Percentiles rank a stretch among this genome's conserved stretches.
These are phyloP conservation scores for Frankliniella intonsa DNA, from an alignment of 2,888 invertebrate species.

Conservation along the genomic window DNA sequence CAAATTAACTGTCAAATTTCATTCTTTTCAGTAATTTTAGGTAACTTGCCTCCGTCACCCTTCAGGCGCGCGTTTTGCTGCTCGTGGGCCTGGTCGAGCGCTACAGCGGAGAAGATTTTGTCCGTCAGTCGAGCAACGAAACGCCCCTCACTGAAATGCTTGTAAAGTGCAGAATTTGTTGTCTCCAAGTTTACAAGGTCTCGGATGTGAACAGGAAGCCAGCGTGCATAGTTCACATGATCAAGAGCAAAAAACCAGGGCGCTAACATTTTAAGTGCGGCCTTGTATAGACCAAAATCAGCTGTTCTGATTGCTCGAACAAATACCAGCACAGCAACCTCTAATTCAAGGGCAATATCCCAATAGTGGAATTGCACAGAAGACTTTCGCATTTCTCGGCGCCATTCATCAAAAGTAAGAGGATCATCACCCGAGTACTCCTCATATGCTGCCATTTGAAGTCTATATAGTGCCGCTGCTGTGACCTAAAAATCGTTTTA, in stretches of 20 bases:
- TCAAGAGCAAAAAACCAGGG: slow-evolving; percentile 32
- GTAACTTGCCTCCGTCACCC: slow-evolving; percentile 37
- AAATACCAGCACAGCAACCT: too few species aligned
- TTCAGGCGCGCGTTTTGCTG: slow-evolving; percentile 40
- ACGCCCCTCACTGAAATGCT: not conserved
- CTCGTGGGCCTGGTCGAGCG: slow-evolving; percentile 39
- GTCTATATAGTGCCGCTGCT: not conserved
- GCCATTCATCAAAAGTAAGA: too few species aligned
- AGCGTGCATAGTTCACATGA: slow-evolving; percentile 32
- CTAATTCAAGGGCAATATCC: too few species aligned
- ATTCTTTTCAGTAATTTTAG: not conserved
- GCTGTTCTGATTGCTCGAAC: not conserved
- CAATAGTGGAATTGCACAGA: too few species aligned
- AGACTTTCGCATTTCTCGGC: too few species aligned
- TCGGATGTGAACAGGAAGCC: too few species aligned
- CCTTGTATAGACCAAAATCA: slow-evolving; percentile 30
- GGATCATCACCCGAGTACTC: too few species aligned
- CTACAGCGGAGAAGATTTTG: not conserved
- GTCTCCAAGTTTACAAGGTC: not conserved
- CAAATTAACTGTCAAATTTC: not conserved
- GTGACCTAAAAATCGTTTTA: too few species aligned
- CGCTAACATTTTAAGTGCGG: slow-evolving; percentile 29
- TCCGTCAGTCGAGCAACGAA: not conserved
- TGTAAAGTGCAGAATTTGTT: not conserved
- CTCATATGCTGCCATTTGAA: not conserved